Conservation (phyloP, 2,888 invertebrate species). For the Scaptomyza cyrtandrae region DNA sequence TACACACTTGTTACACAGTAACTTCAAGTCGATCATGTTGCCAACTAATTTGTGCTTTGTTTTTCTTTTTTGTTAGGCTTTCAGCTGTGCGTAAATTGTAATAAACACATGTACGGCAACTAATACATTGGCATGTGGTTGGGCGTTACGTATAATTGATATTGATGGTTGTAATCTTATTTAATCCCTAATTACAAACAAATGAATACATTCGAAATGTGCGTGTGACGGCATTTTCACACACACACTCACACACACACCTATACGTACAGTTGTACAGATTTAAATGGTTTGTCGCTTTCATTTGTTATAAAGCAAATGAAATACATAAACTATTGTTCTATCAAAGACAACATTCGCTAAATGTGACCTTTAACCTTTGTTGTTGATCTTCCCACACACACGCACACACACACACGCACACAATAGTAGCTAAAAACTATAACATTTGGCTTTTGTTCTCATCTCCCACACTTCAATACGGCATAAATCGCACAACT, state of each 20-base stretch:
- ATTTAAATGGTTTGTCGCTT: conserved; percentile 13
- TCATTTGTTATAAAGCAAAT: conserved; percentile 34
- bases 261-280: not conserved
- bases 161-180: conserved; percentile 78
- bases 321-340: conserved; percentile 47
- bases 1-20: conserved; percentile 25
- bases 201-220: conserved; percentile 68
- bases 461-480: not conserved
- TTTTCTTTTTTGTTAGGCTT: conserved; percentile 32
- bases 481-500: not conserved
- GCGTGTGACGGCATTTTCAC: conserved; percentile 24
- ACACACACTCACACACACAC: not conserved
- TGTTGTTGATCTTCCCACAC: conserved; percentile 5
- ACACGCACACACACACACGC: too few relatives aligned
- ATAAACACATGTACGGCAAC: conserved; percentile 62
- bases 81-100: conserved; percentile 62
- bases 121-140: conserved; percentile 57
- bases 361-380: not conserved
- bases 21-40: not conserved
- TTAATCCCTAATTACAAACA: conserved; percentile 80
- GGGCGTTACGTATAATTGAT: conserved; percentile 70
- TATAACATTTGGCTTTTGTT: not conserved
- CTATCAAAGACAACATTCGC: conserved; percentile 6
- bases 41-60: not conserved
- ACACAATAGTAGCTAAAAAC: conserved; percentile 10